phyloP scores from a whole-genome alignment of 1,140 invertebrate genomes.

The Amyelois transitella region DNA sequence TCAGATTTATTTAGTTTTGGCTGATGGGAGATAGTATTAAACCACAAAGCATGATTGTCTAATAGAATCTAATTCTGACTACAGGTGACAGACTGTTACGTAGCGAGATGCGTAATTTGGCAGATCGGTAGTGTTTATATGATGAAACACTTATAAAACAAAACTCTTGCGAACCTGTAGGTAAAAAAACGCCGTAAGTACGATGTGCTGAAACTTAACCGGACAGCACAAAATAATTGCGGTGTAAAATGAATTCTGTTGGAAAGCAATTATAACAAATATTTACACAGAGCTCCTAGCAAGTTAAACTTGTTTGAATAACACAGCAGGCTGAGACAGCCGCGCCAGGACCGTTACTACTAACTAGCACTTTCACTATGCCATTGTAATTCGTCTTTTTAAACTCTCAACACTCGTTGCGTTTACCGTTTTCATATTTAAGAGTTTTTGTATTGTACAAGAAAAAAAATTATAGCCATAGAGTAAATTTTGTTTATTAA shows the following conservation, averaged over 20 bases:
- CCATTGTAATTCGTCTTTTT: neutral
- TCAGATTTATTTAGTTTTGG: too few relatives aligned
- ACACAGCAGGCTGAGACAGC: neutral
- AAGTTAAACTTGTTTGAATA: neutral
- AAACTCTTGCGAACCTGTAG: too few relatives aligned
- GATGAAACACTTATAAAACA: neutral
- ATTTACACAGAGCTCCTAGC: neutral
- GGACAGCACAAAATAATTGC: too few relatives aligned
- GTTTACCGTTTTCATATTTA: too few relatives aligned
- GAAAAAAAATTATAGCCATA: too few relatives aligned
- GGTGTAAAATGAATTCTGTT: too few relatives aligned
- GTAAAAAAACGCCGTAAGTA: too few relatives aligned
- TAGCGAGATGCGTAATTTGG: neutral
- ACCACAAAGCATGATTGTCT: neutral
- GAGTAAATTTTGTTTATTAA: too few relatives aligned
- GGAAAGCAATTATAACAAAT: neutral
- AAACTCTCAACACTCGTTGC: too few relatives aligned
- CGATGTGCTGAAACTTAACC: too few relatives aligned
- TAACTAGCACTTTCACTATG: conserved; percentile 14
- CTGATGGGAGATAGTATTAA: neutral
- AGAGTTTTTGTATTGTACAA: too few relatives aligned
- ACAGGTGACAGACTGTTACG: neutral
- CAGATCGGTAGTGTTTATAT: neutral
- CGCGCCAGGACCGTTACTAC: conserved; percentile 14
- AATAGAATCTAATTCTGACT: neutral